Evolutionary conservation across 64 coral and sea anemone species (phyloP).

Genomic region (Exaiptasia diaphana): DNA sequence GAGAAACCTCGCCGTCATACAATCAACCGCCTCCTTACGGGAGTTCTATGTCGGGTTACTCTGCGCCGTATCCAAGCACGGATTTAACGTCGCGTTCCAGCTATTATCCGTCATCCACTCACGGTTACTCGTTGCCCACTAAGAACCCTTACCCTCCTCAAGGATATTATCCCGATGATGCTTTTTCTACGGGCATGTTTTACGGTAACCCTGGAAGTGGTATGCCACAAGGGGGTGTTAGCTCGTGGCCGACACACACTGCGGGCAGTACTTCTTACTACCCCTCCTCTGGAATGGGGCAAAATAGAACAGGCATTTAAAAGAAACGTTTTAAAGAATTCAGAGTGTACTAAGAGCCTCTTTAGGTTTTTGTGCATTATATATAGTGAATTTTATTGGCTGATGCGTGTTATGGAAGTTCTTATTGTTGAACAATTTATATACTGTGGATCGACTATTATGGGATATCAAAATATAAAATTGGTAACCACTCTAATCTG

Average conservation of each 20-base stretch:
- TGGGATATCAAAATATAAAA: too few relatives aligned
- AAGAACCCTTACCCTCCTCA: background rate
- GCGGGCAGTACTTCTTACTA: background rate
- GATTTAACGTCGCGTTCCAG: background rate
- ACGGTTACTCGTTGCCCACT: background rate
- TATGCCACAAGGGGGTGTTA: background rate
- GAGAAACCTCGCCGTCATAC: slow-evolving; percentile 13
- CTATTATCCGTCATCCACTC: background rate
- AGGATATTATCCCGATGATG: background rate
- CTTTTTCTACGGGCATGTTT: slow-evolving; percentile 1
- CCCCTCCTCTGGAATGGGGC: background rate
- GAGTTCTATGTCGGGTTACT: background rate
- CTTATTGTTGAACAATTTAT: too few relatives aligned
- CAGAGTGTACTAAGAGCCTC: background rate
- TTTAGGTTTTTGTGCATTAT: too few relatives aligned
- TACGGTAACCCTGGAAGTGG: background rate
- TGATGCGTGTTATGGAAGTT: too few relatives aligned
- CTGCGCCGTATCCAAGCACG: background rate
- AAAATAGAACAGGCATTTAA: slow-evolving; percentile 12
- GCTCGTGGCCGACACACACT: background rate
- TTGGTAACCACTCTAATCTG: too few relatives aligned
- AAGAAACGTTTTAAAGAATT: background rate
- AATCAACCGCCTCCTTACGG: background rate
- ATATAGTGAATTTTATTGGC: too few relatives aligned
- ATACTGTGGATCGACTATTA: too few relatives aligned